Conservation (phyloP, 2,113 vertebrate genomes). For the Ctenodactylus gundi region DNA sequence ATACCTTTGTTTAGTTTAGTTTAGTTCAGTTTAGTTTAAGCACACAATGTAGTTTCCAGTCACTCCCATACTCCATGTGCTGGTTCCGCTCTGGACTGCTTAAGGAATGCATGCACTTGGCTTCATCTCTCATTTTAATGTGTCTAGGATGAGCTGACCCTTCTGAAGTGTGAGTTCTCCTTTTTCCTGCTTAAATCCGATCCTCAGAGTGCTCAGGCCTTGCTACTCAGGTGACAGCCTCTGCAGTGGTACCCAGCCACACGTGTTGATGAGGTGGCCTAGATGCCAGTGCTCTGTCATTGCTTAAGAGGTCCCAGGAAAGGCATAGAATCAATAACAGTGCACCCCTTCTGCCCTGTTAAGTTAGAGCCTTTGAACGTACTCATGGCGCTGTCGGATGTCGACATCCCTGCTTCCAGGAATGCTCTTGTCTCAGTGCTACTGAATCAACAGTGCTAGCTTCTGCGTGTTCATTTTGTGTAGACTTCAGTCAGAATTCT, state of each 20-base stretch:
- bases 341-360: not conserved
- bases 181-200: not conserved
- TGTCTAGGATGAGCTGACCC: not conserved
- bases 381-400: not conserved
- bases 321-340: not conserved
- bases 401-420: no score
- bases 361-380: not conserved
- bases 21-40: no score
- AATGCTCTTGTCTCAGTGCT: no score
- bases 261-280: not conserved
- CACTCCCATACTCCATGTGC: no score
- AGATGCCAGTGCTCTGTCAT: no score
- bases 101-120: not conserved
- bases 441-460: slow-evolving; percentile 32
- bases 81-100: no score
- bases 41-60: no score
- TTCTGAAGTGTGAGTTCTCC: not conserved
- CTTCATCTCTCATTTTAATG: slow-evolving; percentile 27
- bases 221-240: not conserved
- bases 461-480: slow-evolving; percentile 36
- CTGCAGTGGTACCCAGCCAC: not conserved
- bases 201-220: not conserved
- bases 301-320: not conserved
- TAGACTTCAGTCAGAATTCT: slow-evolving; percentile 32
- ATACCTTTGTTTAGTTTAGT: no score